Percentiles rank a stretch among this genome's conserved stretches.
Conservation (phyloP, 2,888 invertebrate genomes). For the Parnassius apollo region DNA sequence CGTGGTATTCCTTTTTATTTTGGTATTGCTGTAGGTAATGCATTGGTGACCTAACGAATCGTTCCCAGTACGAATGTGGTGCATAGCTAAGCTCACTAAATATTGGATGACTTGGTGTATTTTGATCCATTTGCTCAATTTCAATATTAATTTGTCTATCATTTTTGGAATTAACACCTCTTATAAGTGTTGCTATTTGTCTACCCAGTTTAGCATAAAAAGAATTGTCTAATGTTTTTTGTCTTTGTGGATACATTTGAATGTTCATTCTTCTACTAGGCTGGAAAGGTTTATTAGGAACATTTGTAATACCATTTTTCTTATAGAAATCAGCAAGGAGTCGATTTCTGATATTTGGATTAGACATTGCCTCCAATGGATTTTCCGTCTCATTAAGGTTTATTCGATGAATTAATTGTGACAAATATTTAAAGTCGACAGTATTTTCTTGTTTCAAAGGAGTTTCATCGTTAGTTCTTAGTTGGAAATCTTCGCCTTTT, state of each 20-base stretch:
- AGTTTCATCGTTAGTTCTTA: conserved; percentile 28
- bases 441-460: conserved; percentile 38
- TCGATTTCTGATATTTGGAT: conserved; percentile 31
- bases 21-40: conserved; percentile 35
- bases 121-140: conserved; percentile 39
- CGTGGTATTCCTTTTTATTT: conserved; percentile 40
- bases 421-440: conserved; percentile 65
- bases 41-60: conserved; percentile 63
- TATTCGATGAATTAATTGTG: conserved; percentile 62
- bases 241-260: conserved; percentile 30
- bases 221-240: conserved; percentile 41
- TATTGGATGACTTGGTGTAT: conserved; percentile 39
- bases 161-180: conserved; percentile 48
- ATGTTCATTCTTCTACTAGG: conserved; percentile 27
- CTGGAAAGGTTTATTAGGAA: conserved; percentile 25
- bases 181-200: conserved; percentile 67
- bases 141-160: conserved; percentile 48
- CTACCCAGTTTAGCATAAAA: conserved; percentile 64
- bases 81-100: conserved; percentile 49
- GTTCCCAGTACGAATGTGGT: conserved; percentile 65
- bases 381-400: conserved; percentile 44
- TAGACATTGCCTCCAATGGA: conserved; percentile 26
- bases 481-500: conserved; percentile 29
- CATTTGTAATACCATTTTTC: conserved; percentile 23
- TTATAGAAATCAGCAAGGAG: conserved; percentile 28